Evolutionary conservation across 2,888 invertebrate genomes (phyloP), one percentile per base, ranked within the genome.

Genomic region (Tholera decimalis): DNA sequence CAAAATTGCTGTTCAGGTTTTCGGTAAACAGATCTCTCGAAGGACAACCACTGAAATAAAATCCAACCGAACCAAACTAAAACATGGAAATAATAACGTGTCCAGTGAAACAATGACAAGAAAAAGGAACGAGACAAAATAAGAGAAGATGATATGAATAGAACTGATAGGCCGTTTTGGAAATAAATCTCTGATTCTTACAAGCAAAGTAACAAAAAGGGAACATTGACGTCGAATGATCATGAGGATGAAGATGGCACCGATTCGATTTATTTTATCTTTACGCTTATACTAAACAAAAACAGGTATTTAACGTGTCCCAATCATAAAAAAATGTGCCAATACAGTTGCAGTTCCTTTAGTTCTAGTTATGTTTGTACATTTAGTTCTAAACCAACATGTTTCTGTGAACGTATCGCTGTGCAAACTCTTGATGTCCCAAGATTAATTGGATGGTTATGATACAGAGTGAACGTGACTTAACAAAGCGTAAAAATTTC

Each of bases 141-240:
- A 88, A 89, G 84, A 89, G 85, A 91, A 92, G 89, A 93, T 93
- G 92, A 90, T 86, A 89, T 92, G 91, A 91, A 90, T 84, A 85
- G 88, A 94, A 95, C 92, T 92, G 93, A 95, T 95, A 95, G 95
- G 95, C 94, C 95, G 95, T 96, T 96, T 96, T 96, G 96, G 95
- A 95, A 94, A 94, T 73, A 91, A 84, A 95, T 92, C 85, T 90
- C 84, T 90, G 91, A 90, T 88, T 83, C 88, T 85, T 91, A 91
- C 88, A 94, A 93, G 94, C 94, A 93, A 94, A 92, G 87, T 85
- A 94, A 95, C 83, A 84, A 87, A 91, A 91, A 85, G 86, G 89
- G 89, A 89, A 91, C 89, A 89, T 85, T 90, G 90, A 90, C 91
- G 86, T 86, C 85, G 84, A 85, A 86, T 76, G 86, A 92, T 91